Base-by-base conservation (phyloP, 1,140 invertebrate species). In the Tetramorium parvispinum region DNA sequence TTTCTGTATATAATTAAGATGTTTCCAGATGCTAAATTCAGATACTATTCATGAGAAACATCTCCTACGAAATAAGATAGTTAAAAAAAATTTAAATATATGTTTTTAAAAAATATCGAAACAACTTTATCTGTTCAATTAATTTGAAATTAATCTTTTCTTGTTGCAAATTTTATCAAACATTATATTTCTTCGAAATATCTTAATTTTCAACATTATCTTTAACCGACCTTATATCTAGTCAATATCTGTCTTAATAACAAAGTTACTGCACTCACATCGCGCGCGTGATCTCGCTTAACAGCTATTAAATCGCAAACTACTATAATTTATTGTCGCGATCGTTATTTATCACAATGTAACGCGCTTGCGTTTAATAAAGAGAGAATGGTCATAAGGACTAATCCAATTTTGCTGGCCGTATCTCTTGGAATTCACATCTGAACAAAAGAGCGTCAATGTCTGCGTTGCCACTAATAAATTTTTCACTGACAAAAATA, bases 221-320 rank as follows among this genome's bases (percentile, higher is more conserved):
- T 70, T 27, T 46, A 71, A 71, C 21, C 18, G 37, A 71, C 21
- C 1, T 43, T n/a, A 43, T 70, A 46, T 32, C 3, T 0, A 32
- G 32, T 57, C 1, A n/a, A 27, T 55, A 2, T 46, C n/a, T 11
- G 11, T 18, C 0, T 73, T 16, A 73, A 59, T 21, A 46, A 37
- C 37, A 57, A 57, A 8, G 61, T 32, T 71, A 32, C 18, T 18
- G 18, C 7, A 51, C 16, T 66, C 18, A 5, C n/a, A 6, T 82
- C 24, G n/a, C n/a, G 11, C 2, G 10, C 43, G 21, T 21, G 40
- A 49, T 59, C 18, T 75, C 3, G n/a, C 55, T 75, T 75, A 83
- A 75, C 46, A 37, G 40, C 40, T 61, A 73, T 83, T 83, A 83
- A 83, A 59, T 13, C 13, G 53, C 40, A 43, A 59, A n/a, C 40